These are phyloP conservation scores for Drosophila busckii DNA, from an alignment of 1,140 invertebrate species.

Conservation along the genomic window DNA sequence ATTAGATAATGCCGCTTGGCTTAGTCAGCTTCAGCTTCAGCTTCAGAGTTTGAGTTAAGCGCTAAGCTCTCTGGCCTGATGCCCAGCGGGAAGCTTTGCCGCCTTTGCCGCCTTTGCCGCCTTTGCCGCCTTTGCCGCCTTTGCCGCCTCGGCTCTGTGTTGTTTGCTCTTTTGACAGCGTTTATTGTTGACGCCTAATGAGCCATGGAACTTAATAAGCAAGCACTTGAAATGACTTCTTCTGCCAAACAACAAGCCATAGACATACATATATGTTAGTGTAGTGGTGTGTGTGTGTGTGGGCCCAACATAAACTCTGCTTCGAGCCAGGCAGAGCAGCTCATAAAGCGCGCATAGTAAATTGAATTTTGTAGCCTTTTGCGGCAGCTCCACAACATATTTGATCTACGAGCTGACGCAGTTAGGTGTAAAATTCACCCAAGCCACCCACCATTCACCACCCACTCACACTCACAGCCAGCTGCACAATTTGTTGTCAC, in stretches of 20 bases:
- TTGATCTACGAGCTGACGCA: slow-evolving; percentile 27
- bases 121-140: too few relatives aligned
- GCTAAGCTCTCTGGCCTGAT: too few relatives aligned
- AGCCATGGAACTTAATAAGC: slow-evolving; percentile 75
- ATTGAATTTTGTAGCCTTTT: slow-evolving; percentile 75
- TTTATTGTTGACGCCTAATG: slow-evolving; percentile 69
- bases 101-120: too few relatives aligned
- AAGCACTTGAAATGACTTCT: slow-evolving; percentile 74
- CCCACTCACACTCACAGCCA: neutral
- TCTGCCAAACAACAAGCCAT: slow-evolving; percentile 7
- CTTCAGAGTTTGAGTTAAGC: too few relatives aligned
- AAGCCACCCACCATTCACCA: neutral
- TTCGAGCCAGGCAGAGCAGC: slow-evolving; percentile 42
- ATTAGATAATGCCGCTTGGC: slow-evolving; percentile 67
- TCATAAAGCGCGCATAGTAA: slow-evolving; percentile 74
- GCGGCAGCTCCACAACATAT: slow-evolving; percentile 33
- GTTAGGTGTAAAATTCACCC: slow-evolving; percentile 10
- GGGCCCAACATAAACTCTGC: slow-evolving; percentile 37
- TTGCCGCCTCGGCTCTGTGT: neutral
- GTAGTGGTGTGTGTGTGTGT: neutral
- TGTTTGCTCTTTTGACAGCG: slow-evolving; percentile 48
- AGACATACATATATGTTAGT: neutral
- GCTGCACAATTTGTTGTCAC: too few relatives aligned
- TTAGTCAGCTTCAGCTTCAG: slow-evolving; percentile 47
- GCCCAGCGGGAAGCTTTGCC: too few relatives aligned